Evolutionary conservation across 2,888 invertebrate genomes (phyloP).

Genomic region (Nemotelus pantherinus): DNA sequence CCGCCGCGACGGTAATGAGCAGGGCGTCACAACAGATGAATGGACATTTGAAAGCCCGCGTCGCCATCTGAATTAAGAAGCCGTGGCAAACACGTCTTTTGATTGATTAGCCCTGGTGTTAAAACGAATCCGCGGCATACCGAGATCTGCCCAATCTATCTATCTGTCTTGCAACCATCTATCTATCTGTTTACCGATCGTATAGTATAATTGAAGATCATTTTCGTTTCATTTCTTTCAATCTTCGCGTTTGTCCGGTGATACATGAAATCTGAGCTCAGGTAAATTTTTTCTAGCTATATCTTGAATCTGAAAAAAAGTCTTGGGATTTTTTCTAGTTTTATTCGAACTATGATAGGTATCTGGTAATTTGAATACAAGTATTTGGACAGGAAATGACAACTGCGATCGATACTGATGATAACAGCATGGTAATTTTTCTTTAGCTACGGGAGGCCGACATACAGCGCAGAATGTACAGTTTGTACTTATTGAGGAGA

Average conservation of each 20-base stretch:
- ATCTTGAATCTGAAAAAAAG: slow-evolving; percentile 16
- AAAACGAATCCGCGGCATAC: slow-evolving; percentile 35
- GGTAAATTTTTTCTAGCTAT: slow-evolving; percentile 9
- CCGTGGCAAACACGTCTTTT: slow-evolving; percentile 20
- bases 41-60: slow-evolving; percentile 12
- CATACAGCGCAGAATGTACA: not conserved
- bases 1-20: slow-evolving; percentile 13
- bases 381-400: slow-evolving; percentile 45
- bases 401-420: slow-evolving; percentile 35
- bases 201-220: slow-evolving; percentile 38
- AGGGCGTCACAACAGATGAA: slow-evolving; percentile 19
- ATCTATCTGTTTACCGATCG: slow-evolving; percentile 37
- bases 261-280: slow-evolving; percentile 26
- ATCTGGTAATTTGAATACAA: slow-evolving; percentile 38
- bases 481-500: not conserved
- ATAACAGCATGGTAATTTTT: slow-evolving; percentile 9
- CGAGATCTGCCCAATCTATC: slow-evolving; percentile 28
- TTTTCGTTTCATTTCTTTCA: slow-evolving; percentile 28
- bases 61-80: slow-evolving; percentile 30
- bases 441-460: not conserved
- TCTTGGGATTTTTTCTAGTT: slow-evolving; percentile 4
- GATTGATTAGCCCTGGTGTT: slow-evolving; percentile 40
- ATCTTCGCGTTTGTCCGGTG: slow-evolving; percentile 4
- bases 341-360: slow-evolving; percentile 24
- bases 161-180: not conserved